Conservation (phyloP, 2,888 invertebrate genomes). For the Leucophenga maculata region DNA sequence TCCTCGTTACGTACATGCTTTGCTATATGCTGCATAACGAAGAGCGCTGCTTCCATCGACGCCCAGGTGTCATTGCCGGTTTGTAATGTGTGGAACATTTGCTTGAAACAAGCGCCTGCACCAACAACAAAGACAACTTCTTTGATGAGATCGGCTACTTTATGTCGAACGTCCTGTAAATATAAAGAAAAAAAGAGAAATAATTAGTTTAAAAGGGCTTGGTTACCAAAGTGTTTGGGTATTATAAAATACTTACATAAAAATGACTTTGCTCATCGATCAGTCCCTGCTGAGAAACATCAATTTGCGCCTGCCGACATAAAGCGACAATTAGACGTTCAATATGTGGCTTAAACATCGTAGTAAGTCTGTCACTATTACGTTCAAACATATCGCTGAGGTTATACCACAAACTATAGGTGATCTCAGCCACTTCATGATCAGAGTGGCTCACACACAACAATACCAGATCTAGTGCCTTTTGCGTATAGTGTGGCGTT, state of each 20-base stretch:
- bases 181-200: neutral
- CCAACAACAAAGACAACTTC: slow-evolving; percentile 98
- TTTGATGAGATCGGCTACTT: slow-evolving; percentile 93
- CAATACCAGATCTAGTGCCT: slow-evolving; percentile 89
- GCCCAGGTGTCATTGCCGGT: slow-evolving; percentile 88
- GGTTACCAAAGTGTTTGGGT: too few species aligned
- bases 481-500: slow-evolving; percentile 82
- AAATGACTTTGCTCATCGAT: slow-evolving; percentile 90
- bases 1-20: slow-evolving; percentile 94
- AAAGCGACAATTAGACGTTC: slow-evolving; percentile 91
- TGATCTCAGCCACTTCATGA: slow-evolving; percentile 94
- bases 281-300: slow-evolving; percentile 91
- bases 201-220: too few species aligned
- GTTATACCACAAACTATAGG: slow-evolving; percentile 97
- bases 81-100: slow-evolving; percentile 88
- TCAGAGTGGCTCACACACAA: slow-evolving; percentile 97
- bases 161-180: slow-evolving; percentile 81
- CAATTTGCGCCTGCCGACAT: slow-evolving; percentile 95
- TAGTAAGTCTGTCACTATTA: slow-evolving; percentile 85
- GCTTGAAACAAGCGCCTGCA: slow-evolving; percentile 90
- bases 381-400: slow-evolving; percentile 93
- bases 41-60: slow-evolving; percentile 92
- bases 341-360: slow-evolving; percentile 90
- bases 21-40: slow-evolving; percentile 95
- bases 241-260: slow-evolving; percentile 72